Evolutionary conservation across 30 jellyfish, hydroid and myxozoan genomes (phyloP), one percentile per base, ranked within the genome.

Genomic region (Cassiopea xamachana): DNA sequence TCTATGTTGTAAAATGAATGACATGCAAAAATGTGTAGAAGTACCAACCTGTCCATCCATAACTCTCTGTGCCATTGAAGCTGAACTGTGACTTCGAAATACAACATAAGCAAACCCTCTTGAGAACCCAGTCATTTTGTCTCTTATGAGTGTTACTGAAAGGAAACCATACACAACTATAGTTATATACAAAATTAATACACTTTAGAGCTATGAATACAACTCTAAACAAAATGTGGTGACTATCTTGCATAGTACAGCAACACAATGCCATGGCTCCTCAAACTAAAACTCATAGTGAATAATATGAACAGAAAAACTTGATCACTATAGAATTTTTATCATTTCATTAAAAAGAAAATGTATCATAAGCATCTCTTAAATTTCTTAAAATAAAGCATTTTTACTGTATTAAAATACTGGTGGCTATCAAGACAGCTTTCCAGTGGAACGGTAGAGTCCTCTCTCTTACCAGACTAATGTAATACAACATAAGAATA

Each of bases 91-190:
- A 48, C 67, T 71, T 3, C 69, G 43, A 61, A 78, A 88, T 27
- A 69, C 95, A 48, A 88, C 90, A 79, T 88, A 88, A 7, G 90
- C 90, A 88, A 88, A 88, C 50, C 95, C 95, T 51, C 95, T 70
- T 72, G 90, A 79, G 2, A 7, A 27, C 12, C 95, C 95, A 69
- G 95, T 88, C 9, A 44, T 47, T 51, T 45, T 88, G 82, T 88
- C 95, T 69, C 87, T 78, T 69, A 88, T 79, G 46, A 88, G 75
- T 1, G 92, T 84, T 51, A 84, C 92, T 84, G 45, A 4, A 83
- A 69, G 61, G 17, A 67, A 81, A 45, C 8, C 5, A 80, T 1
- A 50, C 50, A 16, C 4, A 51, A 2, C 9, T 44, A 7, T 13
- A 69, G 48, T 19, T n/a, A 69, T n/a, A 2, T n/a, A 13, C n/a